phyloP scores from a whole-genome alignment of 2,113 vertebrate genomes.

The Myiopsitta monachus region DNA sequence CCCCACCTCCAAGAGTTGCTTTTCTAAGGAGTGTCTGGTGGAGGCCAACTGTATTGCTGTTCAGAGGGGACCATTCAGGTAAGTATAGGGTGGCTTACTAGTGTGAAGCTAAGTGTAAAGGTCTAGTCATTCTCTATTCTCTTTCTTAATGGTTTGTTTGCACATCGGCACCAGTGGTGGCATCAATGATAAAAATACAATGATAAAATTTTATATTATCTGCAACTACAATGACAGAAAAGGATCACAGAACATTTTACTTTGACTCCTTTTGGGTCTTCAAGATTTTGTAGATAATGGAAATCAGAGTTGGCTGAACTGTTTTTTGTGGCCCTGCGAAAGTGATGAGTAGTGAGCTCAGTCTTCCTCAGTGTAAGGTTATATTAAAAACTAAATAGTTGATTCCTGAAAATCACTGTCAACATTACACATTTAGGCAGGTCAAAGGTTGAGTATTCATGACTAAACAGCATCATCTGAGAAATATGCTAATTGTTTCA shows the following conservation, averaged over 20 bases:
- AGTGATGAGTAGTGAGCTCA: background rate
- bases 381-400: background rate
- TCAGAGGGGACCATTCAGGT: background rate
- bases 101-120: background rate
- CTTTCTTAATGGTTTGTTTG: background rate
- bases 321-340: background rate
- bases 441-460: background rate
- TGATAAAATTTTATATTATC: background rate
- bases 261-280: background rate
- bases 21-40: background rate
- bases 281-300: background rate
- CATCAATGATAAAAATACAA: background rate
- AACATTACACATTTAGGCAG: background rate
- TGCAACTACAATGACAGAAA: background rate
- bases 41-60: background rate
- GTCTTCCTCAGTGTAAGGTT: background rate
- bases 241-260: background rate
- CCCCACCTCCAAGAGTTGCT: background rate
- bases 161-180: background rate
- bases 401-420: background rate
- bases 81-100: background rate
- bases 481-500: background rate
- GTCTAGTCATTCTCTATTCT: background rate
- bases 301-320: background rate
- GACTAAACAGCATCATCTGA: background rate